phyloP scores from a whole-genome alignment of 2,797 vertebrate species.

The Sebastes nivosus region DNA sequence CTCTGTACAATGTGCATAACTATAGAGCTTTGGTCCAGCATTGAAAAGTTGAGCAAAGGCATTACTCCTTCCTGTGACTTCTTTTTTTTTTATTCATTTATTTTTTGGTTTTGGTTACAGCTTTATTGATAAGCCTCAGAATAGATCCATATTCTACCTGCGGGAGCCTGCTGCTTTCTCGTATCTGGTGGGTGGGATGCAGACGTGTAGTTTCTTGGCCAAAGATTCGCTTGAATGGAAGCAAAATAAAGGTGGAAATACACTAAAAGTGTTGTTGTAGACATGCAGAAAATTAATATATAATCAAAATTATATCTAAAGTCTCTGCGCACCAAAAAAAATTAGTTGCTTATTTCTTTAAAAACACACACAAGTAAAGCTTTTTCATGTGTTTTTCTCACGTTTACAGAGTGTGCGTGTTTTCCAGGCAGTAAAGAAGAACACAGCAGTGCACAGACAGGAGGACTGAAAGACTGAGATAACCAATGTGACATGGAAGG shows the following conservation, averaged over 20 bases:
- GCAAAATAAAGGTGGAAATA: constrained; percentile 3
- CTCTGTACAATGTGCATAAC: constrained; percentile 99
- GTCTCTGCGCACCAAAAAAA: neutral
- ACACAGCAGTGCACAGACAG: constrained; percentile 40
- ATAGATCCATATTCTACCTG: constrained; percentile 76
- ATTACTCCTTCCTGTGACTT: constrained; percentile 70
- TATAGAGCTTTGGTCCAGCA: constrained; percentile 99
- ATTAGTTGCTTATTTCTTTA: neutral
- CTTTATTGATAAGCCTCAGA: constrained; percentile 89
- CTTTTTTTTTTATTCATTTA: constrained; percentile 78
- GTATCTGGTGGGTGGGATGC: constrained; percentile 32
- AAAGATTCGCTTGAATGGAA: constrained; percentile 32
- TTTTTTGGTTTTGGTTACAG: constrained; percentile 93
- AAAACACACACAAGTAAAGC: constrained; percentile 30
- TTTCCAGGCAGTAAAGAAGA: constrained; percentile 47
- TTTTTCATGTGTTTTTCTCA: constrained; percentile 39
- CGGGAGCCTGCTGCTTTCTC: constrained; percentile 42
- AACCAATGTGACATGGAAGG: constrained; percentile 70
- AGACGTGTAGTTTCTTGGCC: constrained; percentile 35
- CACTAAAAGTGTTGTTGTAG: neutral
- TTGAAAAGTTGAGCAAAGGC: constrained; percentile 94
- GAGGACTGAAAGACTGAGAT: constrained; percentile 43
- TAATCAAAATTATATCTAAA: neutral
- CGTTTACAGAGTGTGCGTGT: constrained; percentile 29
- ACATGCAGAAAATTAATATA: neutral